Base-by-base conservation (phyloP, 2,113 vertebrate genomes). In the Pseudorasbora parva region DNA sequence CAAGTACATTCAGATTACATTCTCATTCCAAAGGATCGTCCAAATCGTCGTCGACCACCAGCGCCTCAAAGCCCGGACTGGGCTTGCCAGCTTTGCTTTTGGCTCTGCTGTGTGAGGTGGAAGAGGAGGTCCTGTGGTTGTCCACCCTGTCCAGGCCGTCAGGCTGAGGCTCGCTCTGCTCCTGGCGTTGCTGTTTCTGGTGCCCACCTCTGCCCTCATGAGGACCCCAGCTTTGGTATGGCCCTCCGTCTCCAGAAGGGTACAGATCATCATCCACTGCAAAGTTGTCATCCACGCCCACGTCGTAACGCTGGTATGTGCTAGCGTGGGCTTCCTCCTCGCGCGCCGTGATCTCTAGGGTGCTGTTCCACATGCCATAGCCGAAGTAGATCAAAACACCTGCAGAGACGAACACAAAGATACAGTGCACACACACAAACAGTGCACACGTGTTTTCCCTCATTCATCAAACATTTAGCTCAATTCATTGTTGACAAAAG, bases 281-380 rank as follows among this genome's bases (percentile, higher is more conserved):
- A 92, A 98, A 97, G 84, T 95, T 96, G 83, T 99, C 97, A 0
- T 99, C 98, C 82, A 96, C 95, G 2, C 94, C 95, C n/a, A 93
- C 91, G 0, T 98, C 95, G 0, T 99, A 99, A 88, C 97, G 96
- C 91, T 99, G 98, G 93, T 99, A 99, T 0, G 95, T 99, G 94
- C 97, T 98, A 87, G 97, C 97, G 72, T 98, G 98, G 23, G 96
- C 94, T 73, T 97, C 97, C 51, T 97, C 97, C 73, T 99, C 97
- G 1, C 96, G 91, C 47, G 97, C 97, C 0, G 95, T 96, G 93
- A 98, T 97, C 92, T 99, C 98, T 90, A 99, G 91, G 0, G 95
- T 98, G 89, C 98, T 99, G 90, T 99, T 96, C 98, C 98, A 99
- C 95, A 99, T 99, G 79, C 98, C 97, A 0, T 99, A 99, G 79